phyloP scores from a whole-genome alignment of 2,113 vertebrate species.

The Climacteris rufus region DNA sequence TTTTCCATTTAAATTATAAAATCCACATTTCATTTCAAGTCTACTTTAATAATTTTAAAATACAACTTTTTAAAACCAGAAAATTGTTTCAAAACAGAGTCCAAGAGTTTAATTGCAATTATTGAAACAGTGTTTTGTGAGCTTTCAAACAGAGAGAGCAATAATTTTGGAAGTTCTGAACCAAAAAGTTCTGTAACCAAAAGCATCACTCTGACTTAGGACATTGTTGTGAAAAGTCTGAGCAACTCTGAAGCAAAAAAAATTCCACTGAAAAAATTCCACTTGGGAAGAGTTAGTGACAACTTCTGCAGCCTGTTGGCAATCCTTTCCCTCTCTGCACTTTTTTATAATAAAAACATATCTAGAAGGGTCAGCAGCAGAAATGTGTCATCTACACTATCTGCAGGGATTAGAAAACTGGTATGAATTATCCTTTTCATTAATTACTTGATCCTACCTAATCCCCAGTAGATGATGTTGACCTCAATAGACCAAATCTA shows the following conservation, averaged over 20 bases:
- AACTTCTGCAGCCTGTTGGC: not conserved
- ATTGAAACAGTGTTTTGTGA: not conserved
- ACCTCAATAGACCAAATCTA: constrained; percentile 12
- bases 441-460: constrained; percentile 49
- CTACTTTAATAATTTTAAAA: not conserved
- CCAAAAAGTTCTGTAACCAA: not conserved
- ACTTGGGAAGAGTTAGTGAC: accelerated
- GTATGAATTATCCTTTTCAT: constrained; percentile 40
- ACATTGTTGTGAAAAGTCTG: not conserved
- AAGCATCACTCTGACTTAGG: not conserved
- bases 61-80: not conserved
- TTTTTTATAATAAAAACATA: not conserved
- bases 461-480: not conserved
- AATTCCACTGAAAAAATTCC: not conserved
- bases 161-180: not conserved
- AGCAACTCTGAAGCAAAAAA: not conserved
- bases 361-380: not conserved
- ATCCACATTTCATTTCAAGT: not conserved
- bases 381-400: not conserved
- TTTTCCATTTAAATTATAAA: not conserved
- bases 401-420: constrained; percentile 25
- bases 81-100: not conserved
- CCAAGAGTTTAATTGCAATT: not conserved
- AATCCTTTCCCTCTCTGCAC: not conserved
- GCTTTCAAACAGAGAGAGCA: not conserved